A percentile compares a stretch with the other conserved stretches of the same genome.
Evolutionary conservation across 2,113 vertebrate genomes (phyloP).

Genomic region (Hylia prasina): DNA sequence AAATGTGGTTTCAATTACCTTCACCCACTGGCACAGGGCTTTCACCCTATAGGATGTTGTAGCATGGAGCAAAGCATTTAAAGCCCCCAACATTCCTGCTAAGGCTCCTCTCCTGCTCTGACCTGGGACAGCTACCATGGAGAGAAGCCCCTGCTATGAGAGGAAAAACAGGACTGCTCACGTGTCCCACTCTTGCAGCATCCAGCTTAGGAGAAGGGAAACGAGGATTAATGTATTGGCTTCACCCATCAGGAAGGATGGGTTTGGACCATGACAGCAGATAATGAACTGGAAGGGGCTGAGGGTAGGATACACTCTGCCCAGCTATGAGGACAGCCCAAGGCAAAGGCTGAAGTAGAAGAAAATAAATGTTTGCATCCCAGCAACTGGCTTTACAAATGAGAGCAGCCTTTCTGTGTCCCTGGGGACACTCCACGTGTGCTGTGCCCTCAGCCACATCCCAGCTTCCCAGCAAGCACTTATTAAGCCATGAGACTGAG

Average conservation of each 20-base stretch:
- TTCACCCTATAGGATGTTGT: not conserved
- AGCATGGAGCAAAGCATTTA: not conserved
- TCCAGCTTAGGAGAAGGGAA: not conserved
- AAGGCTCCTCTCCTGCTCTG: not conserved
- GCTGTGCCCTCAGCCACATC: not conserved
- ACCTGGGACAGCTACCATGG: not conserved
- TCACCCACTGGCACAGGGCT: not conserved
- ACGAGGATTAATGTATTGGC: not conserved
- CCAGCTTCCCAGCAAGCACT: not conserved
- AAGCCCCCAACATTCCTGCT: not conserved
- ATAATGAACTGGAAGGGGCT: not conserved
- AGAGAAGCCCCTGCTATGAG: not conserved
- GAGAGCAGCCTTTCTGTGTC: not conserved
- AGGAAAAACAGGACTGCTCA: not conserved
- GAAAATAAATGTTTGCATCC: not conserved
- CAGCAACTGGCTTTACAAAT: not conserved
- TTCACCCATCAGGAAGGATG: not conserved
- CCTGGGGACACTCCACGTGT: not conserved
- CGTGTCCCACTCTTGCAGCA: not conserved
- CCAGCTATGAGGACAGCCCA: fast-evolving
- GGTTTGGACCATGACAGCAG: not conserved
- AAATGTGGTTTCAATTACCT: not conserved
- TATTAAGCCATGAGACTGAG: not conserved
- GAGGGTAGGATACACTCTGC: not conserved
- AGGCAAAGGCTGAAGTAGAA: not conserved